Evolutionary conservation across 2,888 invertebrate genomes (phyloP), one percentile per base, ranked within the genome.

Genomic region (Andrena trimmerana): DNA sequence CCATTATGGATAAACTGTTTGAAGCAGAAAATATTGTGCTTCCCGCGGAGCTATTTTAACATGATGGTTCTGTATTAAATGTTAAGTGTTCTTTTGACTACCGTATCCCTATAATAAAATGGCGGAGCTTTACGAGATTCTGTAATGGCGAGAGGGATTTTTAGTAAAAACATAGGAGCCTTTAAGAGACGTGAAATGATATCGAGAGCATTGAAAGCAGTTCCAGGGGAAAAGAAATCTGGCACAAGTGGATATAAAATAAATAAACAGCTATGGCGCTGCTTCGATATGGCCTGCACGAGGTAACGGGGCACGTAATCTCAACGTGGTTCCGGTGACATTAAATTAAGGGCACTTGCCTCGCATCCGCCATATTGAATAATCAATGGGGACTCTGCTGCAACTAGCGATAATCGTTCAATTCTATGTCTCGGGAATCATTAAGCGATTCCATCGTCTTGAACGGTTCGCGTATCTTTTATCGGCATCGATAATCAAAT

Each of bases 201-300:
- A 5, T 59, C 13, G 27, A 70, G 36, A 0, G 42, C 16, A 33
- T 7, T 1, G 57, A 29, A 65, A 66, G 29, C 27, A 33, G 59
- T 27, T 13, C 2, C 31, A 16, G 8, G 7, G 29, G 68, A 20
- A 42, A 13, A 42, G 7, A 77, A 54, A 77, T 77, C 70, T 77
- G 54, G 70, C 42, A 27, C 73, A 77, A 65, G 76, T 69, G 68
- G 60, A 68, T 62, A 50, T 8, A 24, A 68, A 81, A 81, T 68
- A 50, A 78, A 81, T 48, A 66, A 63, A 60, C n/a, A 29, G 62
- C 50, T 27, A 59, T 27, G 20, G n/a, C 57, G 10, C 24, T 50
- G 20, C 8, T 54, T 70, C 59, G 42, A 31, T 42, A 52, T 69
- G 69, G 16, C 60, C 48, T 3, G 54, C 57, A 16, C 29, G n/a